phyloP scores from a whole-genome alignment of 2,113 vertebrate genomes.

The Nycticryphes semicollaris region DNA sequence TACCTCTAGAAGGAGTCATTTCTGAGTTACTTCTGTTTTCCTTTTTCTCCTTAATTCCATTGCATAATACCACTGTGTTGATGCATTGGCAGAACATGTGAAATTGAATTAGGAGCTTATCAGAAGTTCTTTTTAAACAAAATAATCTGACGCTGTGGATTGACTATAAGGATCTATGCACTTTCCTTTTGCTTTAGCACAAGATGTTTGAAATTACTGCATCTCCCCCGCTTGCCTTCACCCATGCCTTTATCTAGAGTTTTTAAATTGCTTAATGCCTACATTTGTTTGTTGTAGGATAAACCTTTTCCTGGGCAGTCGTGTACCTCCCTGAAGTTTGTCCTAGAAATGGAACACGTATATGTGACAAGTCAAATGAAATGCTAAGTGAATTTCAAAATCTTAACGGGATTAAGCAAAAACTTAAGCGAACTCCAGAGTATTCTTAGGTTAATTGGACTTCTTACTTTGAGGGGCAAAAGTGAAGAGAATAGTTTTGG shows the following conservation, averaged over 20 bases:
- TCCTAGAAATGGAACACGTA: neutral
- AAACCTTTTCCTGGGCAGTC: neutral
- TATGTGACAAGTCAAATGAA: neutral
- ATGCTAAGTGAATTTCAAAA: neutral
- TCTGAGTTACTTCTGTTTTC: neutral
- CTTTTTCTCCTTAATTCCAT: neutral
- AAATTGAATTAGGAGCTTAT: neutral
- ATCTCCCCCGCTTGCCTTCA: accelerated
- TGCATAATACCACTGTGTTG: neutral
- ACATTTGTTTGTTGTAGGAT: neutral
- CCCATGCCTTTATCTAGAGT: neutral
- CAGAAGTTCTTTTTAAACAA: neutral
- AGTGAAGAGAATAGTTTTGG: neutral
- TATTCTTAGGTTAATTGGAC: neutral
- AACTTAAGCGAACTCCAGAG: neutral
- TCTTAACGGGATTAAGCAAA: no score
- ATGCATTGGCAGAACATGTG: neutral
- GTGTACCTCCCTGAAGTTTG: neutral
- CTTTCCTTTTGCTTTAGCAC: neutral
- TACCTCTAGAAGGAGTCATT: neutral
- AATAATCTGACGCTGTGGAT: neutral
- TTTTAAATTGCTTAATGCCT: neutral
- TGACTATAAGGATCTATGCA: neutral
- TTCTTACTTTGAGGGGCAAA: neutral
- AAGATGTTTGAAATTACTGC: neutral